Evolutionary conservation across 2,797 vertebrate genomes (phyloP).

Genomic region (Anabas testudineus): DNA sequence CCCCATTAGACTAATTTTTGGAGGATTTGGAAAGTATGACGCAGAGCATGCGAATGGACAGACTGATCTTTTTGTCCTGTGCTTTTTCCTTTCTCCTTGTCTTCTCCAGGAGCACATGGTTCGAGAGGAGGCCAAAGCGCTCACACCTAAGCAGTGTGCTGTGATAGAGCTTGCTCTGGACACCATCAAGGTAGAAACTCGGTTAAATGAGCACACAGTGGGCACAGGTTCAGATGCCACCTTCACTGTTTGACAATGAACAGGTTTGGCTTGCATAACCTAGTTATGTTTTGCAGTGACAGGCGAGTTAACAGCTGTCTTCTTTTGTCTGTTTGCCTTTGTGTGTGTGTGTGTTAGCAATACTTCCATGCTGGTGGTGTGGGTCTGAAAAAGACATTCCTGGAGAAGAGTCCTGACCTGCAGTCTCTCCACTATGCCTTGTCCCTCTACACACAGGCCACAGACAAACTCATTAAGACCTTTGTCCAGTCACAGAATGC

Average conservation of each 20-base stretch:
- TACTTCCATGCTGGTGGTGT: conserved; percentile 98
- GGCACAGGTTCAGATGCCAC: no score
- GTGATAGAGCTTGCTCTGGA: conserved; percentile 97
- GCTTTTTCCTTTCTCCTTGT: neutral
- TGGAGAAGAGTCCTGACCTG: conserved; percentile 98
- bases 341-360: conserved; percentile 85
- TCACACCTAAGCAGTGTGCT: conserved; percentile 97
- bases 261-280: no score
- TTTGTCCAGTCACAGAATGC: conserved; percentile 96
- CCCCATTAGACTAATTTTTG: neutral
- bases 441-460: conserved; percentile 98
- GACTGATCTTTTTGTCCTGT: conserved; percentile 19
- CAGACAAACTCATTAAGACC: conserved; percentile 97
- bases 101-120: conserved; percentile 95
- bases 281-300: neutral
- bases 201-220: no score
- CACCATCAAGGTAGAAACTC: conserved; percentile 92
- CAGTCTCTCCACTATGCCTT: conserved; percentile 95
- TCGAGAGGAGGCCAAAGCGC: conserved; percentile 95
- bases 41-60: neutral
- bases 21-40: conserved; percentile 12
- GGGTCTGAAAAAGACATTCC: conserved; percentile 97
- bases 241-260: no score
- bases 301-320: neutral
- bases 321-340: neutral